Evolutionary conservation across 2,888 invertebrate genomes (phyloP), one percentile per base, ranked within the genome.

Genomic region (Cheiracanthium punctorium): DNA sequence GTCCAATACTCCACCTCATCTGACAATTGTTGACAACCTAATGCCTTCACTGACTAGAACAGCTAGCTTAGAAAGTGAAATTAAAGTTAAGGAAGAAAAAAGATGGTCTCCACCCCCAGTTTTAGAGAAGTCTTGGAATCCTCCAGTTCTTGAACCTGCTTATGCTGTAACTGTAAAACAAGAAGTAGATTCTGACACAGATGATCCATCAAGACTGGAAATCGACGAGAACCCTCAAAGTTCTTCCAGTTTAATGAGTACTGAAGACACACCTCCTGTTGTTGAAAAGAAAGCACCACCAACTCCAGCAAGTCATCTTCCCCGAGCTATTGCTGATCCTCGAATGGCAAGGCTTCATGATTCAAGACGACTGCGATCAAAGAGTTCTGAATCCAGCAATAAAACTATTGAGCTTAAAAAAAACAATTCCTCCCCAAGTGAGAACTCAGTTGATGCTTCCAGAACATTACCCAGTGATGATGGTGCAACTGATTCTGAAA

Each of bases 311-410:
- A 86, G 86, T 41, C 88, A 88, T 67, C 73, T 88, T 20, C 88
- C 88, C 20, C 67, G 71, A 28, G 80, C 85, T 17, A 82, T 88
- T 33, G 84, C 82, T 17, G 88, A 88, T 75, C 88, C 88, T 12
- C 81, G 88, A 4, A 71, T 88, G 72, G 82, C 88, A 20, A 88
- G 72, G 32, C 33, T 88, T 12, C 86, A 86, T 52, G 72, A 82
- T n/a, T 65, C 74, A 0, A 30, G 76, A 17, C 29, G 82, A 33
- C 41, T 24, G 2, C 30, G 81, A n/a, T n/a, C 52, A 20, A 58
- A 58, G 1, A 43, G 33, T 4, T 43, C 67, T 8, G 73, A 74
- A 10, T 20, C 32, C 0, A 71, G 24, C 33, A 43, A 64, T 37
- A 87, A 77, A 17, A 58, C 33, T 14, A 43, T 74, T 4, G 73